Conservation (phyloP, 2,113 vertebrate genomes). For the Saimiri boliviensis region DNA sequence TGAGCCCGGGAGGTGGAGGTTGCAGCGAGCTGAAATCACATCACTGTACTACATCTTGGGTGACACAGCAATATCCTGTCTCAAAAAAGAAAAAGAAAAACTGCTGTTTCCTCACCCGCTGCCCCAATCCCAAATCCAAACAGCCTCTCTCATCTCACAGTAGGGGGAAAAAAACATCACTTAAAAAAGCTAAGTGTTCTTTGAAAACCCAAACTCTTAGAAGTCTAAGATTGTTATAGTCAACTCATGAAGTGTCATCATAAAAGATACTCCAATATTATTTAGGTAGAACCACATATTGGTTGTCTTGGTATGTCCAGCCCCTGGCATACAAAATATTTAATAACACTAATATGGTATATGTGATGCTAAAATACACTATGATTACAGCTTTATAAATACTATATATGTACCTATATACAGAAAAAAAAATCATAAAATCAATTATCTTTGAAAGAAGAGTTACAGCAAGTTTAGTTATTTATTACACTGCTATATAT, state of each 20-base stretch:
- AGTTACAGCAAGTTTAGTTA: background rate
- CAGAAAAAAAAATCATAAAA: conserved; percentile 30
- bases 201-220: background rate
- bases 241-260: background rate
- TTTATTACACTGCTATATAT: background rate
- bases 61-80: too few relatives aligned
- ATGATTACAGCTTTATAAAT: conserved; percentile 27
- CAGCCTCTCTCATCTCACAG: background rate
- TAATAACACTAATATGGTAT: background rate
- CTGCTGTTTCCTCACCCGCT: background rate
- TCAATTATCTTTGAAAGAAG: background rate
- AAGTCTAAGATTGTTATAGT: conserved; percentile 34
- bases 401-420: background rate
- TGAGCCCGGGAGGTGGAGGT: too few relatives aligned
- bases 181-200: background rate
- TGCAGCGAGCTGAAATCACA: too few relatives aligned
- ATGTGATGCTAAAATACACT: background rate
- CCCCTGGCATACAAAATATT: conserved; percentile 11
- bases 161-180: background rate
- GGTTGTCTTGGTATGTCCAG: background rate
- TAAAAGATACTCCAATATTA: background rate
- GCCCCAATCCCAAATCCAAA: background rate
- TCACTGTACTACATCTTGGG: too few relatives aligned
- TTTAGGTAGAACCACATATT: background rate
- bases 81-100: background rate